Conservation (phyloP, 1,140 invertebrate species). For the Samia ricini region DNA sequence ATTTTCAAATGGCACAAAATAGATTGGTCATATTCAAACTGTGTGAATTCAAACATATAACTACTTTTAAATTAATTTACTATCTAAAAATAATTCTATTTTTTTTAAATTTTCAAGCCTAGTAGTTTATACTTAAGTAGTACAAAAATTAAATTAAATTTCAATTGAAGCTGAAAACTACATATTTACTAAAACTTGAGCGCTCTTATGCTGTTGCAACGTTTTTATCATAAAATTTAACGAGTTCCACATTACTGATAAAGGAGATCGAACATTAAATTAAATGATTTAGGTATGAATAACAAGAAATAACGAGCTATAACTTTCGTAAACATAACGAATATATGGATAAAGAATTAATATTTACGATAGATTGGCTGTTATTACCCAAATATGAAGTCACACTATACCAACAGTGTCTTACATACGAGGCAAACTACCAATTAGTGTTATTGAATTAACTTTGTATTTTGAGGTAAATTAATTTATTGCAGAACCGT, state of each 20-base stretch:
- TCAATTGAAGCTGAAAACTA: not conserved
- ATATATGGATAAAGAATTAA: not conserved
- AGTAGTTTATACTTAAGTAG: too few relatives aligned
- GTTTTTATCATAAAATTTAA: not conserved
- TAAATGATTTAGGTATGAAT: not conserved
- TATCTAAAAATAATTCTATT: too few relatives aligned
- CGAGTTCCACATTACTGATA: not conserved
- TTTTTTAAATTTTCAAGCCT: too few relatives aligned
- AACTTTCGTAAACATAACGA: not conserved
- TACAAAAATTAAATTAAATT: too few relatives aligned
- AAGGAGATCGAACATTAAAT: not conserved
- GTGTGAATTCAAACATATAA: too few relatives aligned
- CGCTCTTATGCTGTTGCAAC: not conserved
- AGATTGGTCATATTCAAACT: too few relatives aligned
- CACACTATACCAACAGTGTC: not conserved
- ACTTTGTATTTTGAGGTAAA: too few relatives aligned
- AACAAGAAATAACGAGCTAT: not conserved
- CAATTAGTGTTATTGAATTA: too few relatives aligned
- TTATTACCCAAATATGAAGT: not conserved
- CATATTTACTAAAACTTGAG: not conserved
- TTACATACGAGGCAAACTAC: too few relatives aligned
- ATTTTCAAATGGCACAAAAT: too few relatives aligned
- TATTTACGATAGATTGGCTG: not conserved
- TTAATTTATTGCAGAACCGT: too few relatives aligned
- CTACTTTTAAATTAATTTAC: too few relatives aligned